Conservation (phyloP, 2,888 invertebrate species). For the Alloscopus bannaensis region DNA sequence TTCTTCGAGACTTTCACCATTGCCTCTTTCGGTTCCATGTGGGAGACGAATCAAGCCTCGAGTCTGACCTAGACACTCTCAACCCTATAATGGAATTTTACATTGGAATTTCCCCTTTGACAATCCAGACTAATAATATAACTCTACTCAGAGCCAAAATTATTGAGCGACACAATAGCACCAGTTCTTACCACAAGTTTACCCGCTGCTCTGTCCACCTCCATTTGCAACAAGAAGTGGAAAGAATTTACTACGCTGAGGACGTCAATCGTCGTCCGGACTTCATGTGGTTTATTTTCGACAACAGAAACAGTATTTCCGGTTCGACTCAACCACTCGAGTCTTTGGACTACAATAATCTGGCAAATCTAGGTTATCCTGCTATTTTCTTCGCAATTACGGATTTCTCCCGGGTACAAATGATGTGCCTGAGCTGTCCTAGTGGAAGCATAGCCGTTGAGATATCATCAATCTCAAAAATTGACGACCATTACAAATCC, state of each 20-base stretch:
- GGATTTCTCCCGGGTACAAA: conserved; percentile 2
- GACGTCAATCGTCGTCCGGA: conserved; percentile 28
- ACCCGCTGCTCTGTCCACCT: conserved; percentile 25
- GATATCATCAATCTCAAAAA: too few relatives aligned
- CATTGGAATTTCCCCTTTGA: conserved; percentile 5
- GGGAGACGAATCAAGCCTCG: neutral
- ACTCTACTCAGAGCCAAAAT: neutral
- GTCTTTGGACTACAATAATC: neutral
- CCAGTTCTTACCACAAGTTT: conserved; percentile 12
- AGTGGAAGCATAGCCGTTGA: neutral
- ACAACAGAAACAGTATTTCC: conserved; percentile 6
- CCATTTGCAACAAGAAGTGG: conserved; percentile 5
- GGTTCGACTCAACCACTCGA: too few relatives aligned
- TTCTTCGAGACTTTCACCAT: conserved; percentile 15
- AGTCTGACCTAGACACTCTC: neutral
- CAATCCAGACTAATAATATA: conserved; percentile 14
- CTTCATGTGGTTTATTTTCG: conserved; percentile 25
- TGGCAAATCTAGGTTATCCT: conserved; percentile 34
- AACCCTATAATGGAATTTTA: neutral
- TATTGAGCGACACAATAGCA: too few relatives aligned
- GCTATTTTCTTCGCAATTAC: conserved; percentile 25
- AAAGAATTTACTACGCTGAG: neutral
- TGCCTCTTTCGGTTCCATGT: conserved; percentile 34
- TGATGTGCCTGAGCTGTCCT: conserved; percentile 27
- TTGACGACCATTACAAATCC: neutral